Base-by-base conservation (phyloP, 2,797 vertebrate genomes). In the Ambastaia sidthimunki region DNA sequence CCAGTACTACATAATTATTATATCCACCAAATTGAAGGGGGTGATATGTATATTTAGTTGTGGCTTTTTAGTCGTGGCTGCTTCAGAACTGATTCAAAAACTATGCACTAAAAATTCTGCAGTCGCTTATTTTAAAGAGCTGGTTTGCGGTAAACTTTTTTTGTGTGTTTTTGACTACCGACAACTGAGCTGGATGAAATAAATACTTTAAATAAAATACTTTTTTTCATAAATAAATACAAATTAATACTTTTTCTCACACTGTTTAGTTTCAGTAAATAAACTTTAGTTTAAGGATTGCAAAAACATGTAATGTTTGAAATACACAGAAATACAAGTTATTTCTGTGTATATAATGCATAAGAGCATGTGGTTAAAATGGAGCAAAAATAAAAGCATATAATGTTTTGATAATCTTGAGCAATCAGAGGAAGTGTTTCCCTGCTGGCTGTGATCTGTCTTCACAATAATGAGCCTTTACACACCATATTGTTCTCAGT, bases 1-100 rank as follows among this genome's bases (percentile, higher is more conserved):
- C 78, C 16, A 47, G 65, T 47, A 77, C 77, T 44, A 59, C 68
- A 83, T 85, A 88, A 88, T 87, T 86, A 86, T 80, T 74, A 81
- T 74, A 71, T 69, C 28, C 62, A 37, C 71, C 82, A 73, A 80
- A 85, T 80, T 72, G 65, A 68, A 59, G 13, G 63, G 74, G 69
- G 59, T 80, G 76, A 83, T 84, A 81, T 72, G 68, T 74, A 83
- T 82, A 74, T 84, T 79, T 81, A 82, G 66, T 47, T 65, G 23
- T 81, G 85, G 79, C 67, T 80, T 80, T 83, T 78, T 80, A 81
- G 74, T 70, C 54, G n/a, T 44, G 41, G 41, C 71, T 74, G 82
- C 63, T 63, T 83, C 71, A 68, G 52, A 76, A 6, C 63, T 41
- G 55, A 67, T 28, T 52, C 10, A 80, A 79, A 79, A 28, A 25